Conservation (phyloP, 1,140 invertebrate species). For the Drosophila nigrodunni region DNA sequence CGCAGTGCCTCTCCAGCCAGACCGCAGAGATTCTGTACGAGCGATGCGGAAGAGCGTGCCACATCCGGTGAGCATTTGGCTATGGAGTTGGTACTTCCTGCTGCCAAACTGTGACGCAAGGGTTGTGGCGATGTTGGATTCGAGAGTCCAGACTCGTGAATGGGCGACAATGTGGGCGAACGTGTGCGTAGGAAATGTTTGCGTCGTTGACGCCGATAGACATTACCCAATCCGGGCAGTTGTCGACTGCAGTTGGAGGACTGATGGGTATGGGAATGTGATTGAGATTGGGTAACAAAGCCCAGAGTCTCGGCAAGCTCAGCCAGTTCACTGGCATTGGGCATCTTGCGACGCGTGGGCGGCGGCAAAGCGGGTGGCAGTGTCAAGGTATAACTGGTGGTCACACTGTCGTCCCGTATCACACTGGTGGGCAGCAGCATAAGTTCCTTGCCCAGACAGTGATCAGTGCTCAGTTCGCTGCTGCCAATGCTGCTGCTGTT, state of each 20-base stretch:
- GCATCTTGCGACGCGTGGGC: conserved; percentile 85
- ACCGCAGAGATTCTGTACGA: conserved; percentile 67
- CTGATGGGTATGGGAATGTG: conserved; percentile 14
- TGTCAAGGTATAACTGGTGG: conserved; percentile 68
- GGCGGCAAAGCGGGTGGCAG: conserved; percentile 85
- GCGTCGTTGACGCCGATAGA: conserved; percentile 81
- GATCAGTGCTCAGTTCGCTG: conserved; percentile 79
- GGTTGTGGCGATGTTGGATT: conserved; percentile 89
- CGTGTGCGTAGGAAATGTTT: conserved; percentile 85
- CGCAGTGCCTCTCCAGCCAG: conserved; percentile 59
- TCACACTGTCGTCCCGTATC: conserved; percentile 78
- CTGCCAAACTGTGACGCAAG: conserved; percentile 63
- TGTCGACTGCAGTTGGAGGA: conserved; percentile 24
- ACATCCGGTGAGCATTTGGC: conserved; percentile 62
- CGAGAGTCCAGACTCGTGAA: conserved; percentile 90
- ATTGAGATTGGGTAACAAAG: conserved; percentile 62
- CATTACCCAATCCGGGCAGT: conserved; percentile 59
- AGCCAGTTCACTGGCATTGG: conserved; percentile 84
- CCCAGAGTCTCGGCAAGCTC: conserved; percentile 85
- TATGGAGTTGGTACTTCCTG: conserved; percentile 47
- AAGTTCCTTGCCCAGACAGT: conserved; percentile 55
- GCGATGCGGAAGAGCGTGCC: conserved; percentile 48
- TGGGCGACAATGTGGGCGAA: conserved; percentile 88
- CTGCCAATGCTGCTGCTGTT: conserved; percentile 57
- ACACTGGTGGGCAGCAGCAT: conserved; percentile 82